Evolutionary conservation across 2,888 invertebrate species (phyloP), one percentile per base, ranked within the genome.

Genomic region (Cryptocephalus moraei): DNA sequence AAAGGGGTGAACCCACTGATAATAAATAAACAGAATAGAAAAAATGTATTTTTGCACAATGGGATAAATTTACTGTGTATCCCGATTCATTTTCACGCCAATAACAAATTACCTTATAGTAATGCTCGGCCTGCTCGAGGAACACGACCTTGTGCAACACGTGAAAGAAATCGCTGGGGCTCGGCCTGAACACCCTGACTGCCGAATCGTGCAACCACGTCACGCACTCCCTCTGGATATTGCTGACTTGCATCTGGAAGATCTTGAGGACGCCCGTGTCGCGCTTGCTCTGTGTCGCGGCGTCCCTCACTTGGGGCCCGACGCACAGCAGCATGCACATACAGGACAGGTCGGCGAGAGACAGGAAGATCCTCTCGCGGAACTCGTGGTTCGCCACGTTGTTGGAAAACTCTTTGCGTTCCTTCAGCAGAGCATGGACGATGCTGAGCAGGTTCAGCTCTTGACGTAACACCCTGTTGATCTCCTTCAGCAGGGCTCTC

Each of bases 141-240:
- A 91, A 76, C 65, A 90, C 75, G 60, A 82, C 79, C 74, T 91
- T 91, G 56, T 89, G 84, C 44, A 91, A 70, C 1, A 84, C 84
- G 59, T 84, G 84, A 56, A 83, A 77, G 62, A 84, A 87, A 60
- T 91, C 91, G 33, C 76, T 75, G 1, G 81, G 73, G 32, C 78
- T 77, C 4, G 91, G 82, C 36, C 60, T 49, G 43, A 85, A 91
- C 52, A 86, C 73, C 49, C 82, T 78, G 43, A 84, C 80, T 4
- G 88, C 91, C 8, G 82, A 78, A 55, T 86, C 86, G 56, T 91
- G 85, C 64, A 96, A 74, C 95, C 95, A 96, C 59, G 81, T 82
- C 1, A 94, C 80, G 32, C 90, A 84, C 61, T 92, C 87, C 55
- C 86, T 76, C 71, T 96, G 93, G 56, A 95, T 86, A 61, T 79